Base-by-base conservation (phyloP, 2,888 invertebrate species). In the Drosophila bunnanda region DNA sequence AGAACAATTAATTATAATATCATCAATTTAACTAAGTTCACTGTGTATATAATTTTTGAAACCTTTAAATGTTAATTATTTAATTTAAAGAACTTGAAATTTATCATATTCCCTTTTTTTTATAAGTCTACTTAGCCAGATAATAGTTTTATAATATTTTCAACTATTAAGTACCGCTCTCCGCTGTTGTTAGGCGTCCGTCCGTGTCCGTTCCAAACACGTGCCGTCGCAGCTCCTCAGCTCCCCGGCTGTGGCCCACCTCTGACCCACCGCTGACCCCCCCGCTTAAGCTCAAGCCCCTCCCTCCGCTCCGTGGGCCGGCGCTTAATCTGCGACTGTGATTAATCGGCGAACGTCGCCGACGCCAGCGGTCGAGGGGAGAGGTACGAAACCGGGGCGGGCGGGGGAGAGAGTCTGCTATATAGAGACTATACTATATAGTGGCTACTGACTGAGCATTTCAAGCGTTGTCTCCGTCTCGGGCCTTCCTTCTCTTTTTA, bases 311-410 rank as follows among this genome's bases (percentile, higher is more conserved):
- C 34, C 48, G 48, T n/a, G 54, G 60, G 56, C 77, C 75, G 88
- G 89, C 89, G 89, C 85, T 81, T 89, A 87, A 88, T 85, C 85
- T 81, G 79, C 79, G 85, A 77, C 84, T 84, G 76, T 89, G 85
- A 85, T 85, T 85, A 89, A 85, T 85, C 79, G 77, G 87, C 61
- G 77, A 73, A 77, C 81, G 76, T 75, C 77, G 83, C 70, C 77
- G 73, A 73, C 76, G 79, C 73, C 88, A 82, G 77, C 59, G 22
- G 36, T 36, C 13, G 17, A n/a, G 53, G 46, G 15, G 56, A 5
- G 30, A 20, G 30, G n/a, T 66, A 50, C 57, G n/a, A n/a, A 41
- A 34, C 53, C n/a, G 39, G 69, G 9, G 30, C 44, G 46, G n/a
- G 54, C n/a, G n/a, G 58, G 69, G 17, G 36, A 36, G 46, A 9